These are phyloP conservation scores for Hemithea aestivaria DNA, from an alignment of 2,888 invertebrate genomes.

Conservation along the genomic window DNA sequence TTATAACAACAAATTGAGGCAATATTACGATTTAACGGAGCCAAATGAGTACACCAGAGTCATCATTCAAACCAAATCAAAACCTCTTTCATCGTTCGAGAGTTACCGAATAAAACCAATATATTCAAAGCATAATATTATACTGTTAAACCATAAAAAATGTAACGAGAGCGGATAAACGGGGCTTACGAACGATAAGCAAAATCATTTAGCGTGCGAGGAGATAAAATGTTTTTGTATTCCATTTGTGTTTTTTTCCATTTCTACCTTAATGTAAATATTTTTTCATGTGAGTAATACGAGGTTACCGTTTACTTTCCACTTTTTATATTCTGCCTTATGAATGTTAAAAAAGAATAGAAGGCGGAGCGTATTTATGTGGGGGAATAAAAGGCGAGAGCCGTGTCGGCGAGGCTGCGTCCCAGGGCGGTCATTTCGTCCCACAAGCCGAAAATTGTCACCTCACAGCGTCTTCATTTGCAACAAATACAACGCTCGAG, in stretches of 20 bases:
- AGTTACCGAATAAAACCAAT: conserved; percentile 15
- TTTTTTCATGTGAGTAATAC: conserved; percentile 27
- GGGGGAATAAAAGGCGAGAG: conserved; percentile 51
- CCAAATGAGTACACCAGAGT: not conserved
- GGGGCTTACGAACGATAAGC: conserved; percentile 29
- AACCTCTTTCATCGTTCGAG: conserved; percentile 6
- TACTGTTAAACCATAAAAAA: conserved; percentile 27
- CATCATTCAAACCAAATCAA: conserved; percentile 6
- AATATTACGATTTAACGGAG: no score
- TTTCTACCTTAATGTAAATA: conserved; percentile 25
- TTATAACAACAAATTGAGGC: no score
- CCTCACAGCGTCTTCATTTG: conserved; percentile 73
- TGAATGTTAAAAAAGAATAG: conserved; percentile 22
- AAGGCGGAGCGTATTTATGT: conserved; percentile 32
- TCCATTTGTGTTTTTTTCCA: conserved; percentile 24
- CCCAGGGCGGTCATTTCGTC: conserved; percentile 63
- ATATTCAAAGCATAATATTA: conserved; percentile 23
- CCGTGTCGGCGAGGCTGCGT: conserved; percentile 32
- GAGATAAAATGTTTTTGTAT: conserved; percentile 28
- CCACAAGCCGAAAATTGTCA: conserved; percentile 70
- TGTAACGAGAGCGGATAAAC: conserved; percentile 25
- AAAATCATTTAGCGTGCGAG: conserved; percentile 30
- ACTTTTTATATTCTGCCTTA: conserved; percentile 21
- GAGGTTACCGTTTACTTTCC: conserved; percentile 18
- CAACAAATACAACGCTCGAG: conserved; percentile 70